Percentiles rank a stretch among this genome's conserved stretches.
These are phyloP conservation scores for Saccostrea cuccullata DNA, from an alignment of 1,140 invertebrate species.

Conservation along the genomic window DNA sequence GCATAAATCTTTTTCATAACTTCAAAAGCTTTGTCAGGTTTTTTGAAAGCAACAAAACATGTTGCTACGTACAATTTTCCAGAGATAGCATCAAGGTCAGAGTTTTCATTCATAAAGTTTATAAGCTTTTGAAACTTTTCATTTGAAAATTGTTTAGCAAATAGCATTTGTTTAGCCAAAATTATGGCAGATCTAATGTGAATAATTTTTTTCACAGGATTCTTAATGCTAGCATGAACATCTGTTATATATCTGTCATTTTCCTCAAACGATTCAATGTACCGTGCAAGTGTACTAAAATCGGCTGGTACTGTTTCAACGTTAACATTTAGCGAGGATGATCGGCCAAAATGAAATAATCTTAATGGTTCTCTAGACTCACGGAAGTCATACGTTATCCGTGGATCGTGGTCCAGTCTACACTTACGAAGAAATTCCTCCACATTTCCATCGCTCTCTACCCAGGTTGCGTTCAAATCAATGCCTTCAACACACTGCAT, in stretches of 20 bases:
- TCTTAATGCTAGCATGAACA: not conserved
- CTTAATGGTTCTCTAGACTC: not conserved
- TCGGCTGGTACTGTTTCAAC: not conserved
- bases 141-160: not conserved
- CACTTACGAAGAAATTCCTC: not conserved
- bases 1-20: not conserved
- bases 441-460: not conserved
- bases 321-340: not conserved
- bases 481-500: not conserved
- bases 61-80: slow-evolving; percentile 32
- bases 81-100: slow-evolving; percentile 25
- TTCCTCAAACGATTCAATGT: not conserved
- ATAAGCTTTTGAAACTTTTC: slow-evolving; percentile 12
- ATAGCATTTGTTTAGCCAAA: not conserved
- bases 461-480: slow-evolving; percentile 4
- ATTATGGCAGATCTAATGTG: not conserved
- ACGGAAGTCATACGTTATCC: not conserved
- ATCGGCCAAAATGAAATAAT: not conserved
- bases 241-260: not conserved
- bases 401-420: not conserved
- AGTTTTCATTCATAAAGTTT: slow-evolving; percentile 31
- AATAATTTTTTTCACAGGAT: not conserved
- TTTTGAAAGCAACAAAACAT: not conserved
- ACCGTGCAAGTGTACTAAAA: slow-evolving; percentile 3
- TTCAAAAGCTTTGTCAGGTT: not conserved